phyloP scores from a whole-genome alignment of 2,113 vertebrate genomes.

The Prunella fulvescens region DNA sequence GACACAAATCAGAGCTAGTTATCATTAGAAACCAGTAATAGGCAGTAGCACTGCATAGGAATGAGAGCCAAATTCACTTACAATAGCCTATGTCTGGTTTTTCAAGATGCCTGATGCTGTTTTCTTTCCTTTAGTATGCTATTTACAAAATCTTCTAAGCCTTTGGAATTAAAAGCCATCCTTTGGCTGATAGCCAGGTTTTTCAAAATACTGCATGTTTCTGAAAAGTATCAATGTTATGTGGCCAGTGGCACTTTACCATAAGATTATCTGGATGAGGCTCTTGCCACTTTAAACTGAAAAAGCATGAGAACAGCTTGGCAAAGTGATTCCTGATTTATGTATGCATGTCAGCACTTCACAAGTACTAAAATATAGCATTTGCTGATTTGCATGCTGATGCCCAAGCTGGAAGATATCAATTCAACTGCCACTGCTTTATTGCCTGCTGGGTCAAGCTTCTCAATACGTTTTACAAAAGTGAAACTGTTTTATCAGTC shows the following conservation, averaged over 20 bases:
- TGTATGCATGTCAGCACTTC: conserved; percentile 36
- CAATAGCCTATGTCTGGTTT: rapidly evolving
- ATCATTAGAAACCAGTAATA: neutral
- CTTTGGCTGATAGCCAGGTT: neutral
- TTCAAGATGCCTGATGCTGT: neutral
- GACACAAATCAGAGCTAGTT: neutral
- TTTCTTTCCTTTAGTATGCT: neutral
- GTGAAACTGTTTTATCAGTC: neutral
- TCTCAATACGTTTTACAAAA: neutral
- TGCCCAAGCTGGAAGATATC: neutral
- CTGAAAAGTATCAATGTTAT: neutral
- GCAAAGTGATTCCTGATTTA: conserved; percentile 6
- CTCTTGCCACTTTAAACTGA: neutral
- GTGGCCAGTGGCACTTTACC: neutral
- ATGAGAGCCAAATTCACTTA: neutral
- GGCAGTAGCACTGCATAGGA: neutral
- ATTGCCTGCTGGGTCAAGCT: neutral
- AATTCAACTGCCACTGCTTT: neutral
- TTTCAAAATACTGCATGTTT: neutral
- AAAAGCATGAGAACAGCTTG: neutral
- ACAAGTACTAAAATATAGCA: conserved; percentile 10
- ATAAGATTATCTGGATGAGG: neutral
- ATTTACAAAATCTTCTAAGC: neutral
- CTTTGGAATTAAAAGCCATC: neutral
- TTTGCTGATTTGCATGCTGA: conserved; percentile 23